phyloP scores from a whole-genome alignment of 2,888 invertebrate species.

The Morpho achilles region DNA sequence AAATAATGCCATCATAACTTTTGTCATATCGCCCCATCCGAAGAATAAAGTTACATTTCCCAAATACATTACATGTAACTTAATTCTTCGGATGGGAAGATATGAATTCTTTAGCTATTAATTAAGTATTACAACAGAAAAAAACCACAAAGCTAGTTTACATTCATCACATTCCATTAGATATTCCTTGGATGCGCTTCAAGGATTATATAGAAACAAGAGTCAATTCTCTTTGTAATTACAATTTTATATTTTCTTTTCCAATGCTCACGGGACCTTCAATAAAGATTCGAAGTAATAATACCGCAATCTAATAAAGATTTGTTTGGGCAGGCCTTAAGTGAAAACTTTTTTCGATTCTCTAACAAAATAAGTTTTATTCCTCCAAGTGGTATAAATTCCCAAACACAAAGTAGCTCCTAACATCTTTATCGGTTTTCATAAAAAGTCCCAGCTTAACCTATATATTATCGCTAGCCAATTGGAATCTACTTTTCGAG shows the following conservation, averaged over 20 bases:
- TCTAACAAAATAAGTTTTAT: conserved; percentile 77
- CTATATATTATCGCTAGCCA: conserved; percentile 60
- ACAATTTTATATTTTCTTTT: conserved; percentile 47
- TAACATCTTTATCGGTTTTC: conserved; percentile 77
- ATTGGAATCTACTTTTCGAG: conserved; percentile 37
- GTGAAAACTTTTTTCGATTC: conserved; percentile 73
- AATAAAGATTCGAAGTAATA: conserved; percentile 57
- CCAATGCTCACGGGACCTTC: conserved; percentile 43
- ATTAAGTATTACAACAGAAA: too few relatives aligned
- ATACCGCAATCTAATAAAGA: conserved; percentile 71
- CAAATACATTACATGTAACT: too few relatives aligned
- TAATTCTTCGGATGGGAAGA: too few relatives aligned
- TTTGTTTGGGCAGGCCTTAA: conserved; percentile 68
- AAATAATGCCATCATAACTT: too few relatives aligned
- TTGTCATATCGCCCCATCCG: too few relatives aligned
- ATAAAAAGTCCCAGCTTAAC: conserved; percentile 66
- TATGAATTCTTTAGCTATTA: too few relatives aligned
- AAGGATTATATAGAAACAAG: conserved; percentile 10
- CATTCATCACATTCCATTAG: too few relatives aligned
- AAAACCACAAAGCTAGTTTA: neutral
- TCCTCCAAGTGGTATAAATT: conserved; percentile 75
- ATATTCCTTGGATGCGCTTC: too few relatives aligned
- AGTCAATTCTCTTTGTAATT: conserved; percentile 33
- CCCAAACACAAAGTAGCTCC: conserved; percentile 75
- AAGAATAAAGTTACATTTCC: too few relatives aligned